Evolutionary conservation across 2,797 vertebrate genomes (phyloP).

Genomic region (Sebastes kiyomatsui): DNA sequence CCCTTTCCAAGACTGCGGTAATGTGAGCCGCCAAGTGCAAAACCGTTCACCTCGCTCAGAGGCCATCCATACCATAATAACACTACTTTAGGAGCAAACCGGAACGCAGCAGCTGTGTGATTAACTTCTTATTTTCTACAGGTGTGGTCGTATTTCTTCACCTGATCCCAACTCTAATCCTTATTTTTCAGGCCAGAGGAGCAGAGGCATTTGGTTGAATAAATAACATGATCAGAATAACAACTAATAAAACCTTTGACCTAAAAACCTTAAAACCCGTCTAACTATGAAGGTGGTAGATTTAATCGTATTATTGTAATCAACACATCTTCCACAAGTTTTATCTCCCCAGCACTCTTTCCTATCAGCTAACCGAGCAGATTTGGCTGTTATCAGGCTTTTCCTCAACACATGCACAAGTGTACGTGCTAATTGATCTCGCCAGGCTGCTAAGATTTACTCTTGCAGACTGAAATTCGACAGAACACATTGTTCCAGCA

Average conservation of each 20-base stretch:
- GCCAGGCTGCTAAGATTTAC: constrained; percentile 49
- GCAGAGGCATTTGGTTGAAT: background rate
- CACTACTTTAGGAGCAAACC: too few species aligned
- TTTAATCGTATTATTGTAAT: constrained; percentile 47
- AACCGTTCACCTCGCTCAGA: too few species aligned
- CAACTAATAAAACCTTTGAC: background rate
- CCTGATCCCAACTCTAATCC: background rate
- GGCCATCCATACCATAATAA: too few species aligned
- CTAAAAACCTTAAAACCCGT: background rate
- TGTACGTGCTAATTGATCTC: constrained; percentile 67
- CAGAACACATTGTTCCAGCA: constrained; percentile 54
- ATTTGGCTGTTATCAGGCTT: constrained; percentile 65
- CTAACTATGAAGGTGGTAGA: constrained; percentile 3
- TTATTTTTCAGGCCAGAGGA: background rate
- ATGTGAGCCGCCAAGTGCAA: too few species aligned
- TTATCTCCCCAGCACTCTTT: constrained; percentile 37
- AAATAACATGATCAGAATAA: background rate
- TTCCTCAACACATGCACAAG: constrained; percentile 60
- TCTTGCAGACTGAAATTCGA: constrained; percentile 54
- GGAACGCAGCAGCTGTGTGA: background rate
- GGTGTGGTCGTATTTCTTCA: background rate
- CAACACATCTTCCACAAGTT: constrained; percentile 46
- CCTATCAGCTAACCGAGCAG: constrained; percentile 51
- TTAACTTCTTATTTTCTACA: background rate
- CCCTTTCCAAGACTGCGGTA: too few species aligned